Conservation (phyloP, 2,113 vertebrate genomes). For the Phocoena phocoena region DNA sequence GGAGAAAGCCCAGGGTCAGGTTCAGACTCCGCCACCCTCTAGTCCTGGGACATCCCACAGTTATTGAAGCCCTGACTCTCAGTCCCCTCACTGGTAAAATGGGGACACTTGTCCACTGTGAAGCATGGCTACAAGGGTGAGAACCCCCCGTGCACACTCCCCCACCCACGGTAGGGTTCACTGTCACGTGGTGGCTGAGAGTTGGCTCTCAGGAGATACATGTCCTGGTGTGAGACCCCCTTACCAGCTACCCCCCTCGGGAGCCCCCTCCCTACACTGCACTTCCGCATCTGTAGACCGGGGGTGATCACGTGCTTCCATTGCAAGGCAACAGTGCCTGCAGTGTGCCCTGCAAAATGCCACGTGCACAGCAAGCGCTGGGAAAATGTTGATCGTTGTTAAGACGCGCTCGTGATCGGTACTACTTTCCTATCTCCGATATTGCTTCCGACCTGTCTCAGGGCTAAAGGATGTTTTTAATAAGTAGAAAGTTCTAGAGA, state of each 20-base stretch:
- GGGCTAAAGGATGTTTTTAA: neutral
- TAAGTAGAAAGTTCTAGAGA: neutral
- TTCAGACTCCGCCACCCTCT: neutral
- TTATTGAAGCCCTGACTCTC: neutral
- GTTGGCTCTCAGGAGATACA: fast-evolving
- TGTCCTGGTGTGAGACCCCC: neutral
- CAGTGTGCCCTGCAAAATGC: neutral
- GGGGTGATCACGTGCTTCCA: fast-evolving
- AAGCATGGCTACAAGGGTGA: neutral
- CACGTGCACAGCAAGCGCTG: fast-evolving
- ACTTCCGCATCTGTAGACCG: neutral
- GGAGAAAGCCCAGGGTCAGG: neutral
- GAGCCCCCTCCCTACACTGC: neutral
- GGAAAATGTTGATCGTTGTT: neutral
- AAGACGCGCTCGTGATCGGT: too few relatives aligned
- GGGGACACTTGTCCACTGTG: neutral
- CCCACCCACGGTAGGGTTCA: fast-evolving
- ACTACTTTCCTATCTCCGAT: neutral
- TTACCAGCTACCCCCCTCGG: too few relatives aligned
- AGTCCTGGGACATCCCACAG: neutral
- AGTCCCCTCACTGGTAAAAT: neutral
- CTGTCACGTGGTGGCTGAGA: fast-evolving
- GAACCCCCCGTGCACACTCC: fast-evolving
- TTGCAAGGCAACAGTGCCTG: fast-evolving
- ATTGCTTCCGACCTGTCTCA: neutral